Evolutionary conservation across 2,888 invertebrate genomes (phyloP).

Genomic region (Lithophane leautieri): DNA sequence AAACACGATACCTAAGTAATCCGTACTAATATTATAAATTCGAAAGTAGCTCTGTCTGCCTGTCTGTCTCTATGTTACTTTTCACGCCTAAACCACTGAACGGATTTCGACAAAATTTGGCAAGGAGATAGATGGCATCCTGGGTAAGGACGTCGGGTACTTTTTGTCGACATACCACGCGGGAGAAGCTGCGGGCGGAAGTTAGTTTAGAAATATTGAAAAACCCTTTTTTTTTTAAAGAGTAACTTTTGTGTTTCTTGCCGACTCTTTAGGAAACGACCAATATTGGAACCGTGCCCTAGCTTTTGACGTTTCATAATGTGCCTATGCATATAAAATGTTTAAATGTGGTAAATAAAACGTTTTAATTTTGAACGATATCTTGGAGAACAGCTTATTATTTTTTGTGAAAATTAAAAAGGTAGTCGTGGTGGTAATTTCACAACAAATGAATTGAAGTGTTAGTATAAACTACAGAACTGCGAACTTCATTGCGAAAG

Average conservation of each 20-base stretch:
- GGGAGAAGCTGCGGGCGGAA: too few relatives aligned
- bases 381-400: not conserved
- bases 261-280: not conserved
- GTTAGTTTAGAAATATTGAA: not conserved
- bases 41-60: too few relatives aligned
- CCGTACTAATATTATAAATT: too few relatives aligned
- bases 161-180: too few relatives aligned
- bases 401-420: not conserved
- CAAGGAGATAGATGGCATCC: too few relatives aligned
- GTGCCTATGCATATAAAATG: too few relatives aligned
- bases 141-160: too few relatives aligned
- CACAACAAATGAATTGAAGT: not conserved
- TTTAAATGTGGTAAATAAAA: not conserved
- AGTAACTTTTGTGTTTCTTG: too few relatives aligned
- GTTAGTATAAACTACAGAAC: not conserved
- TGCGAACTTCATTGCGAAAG: conserved; percentile 69
- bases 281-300: not conserved
- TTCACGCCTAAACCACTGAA: too few relatives aligned
- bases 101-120: too few relatives aligned
- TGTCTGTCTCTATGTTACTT: too few relatives aligned
- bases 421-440: too few relatives aligned
- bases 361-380: not conserved
- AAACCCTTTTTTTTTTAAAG: not conserved
- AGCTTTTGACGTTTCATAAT: not conserved
- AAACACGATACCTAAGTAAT: not conserved